Evolutionary conservation across 2,113 vertebrate species (phyloP), one percentile per base, ranked within the genome.

Genomic region (Scytalopus superciliaris): DNA sequence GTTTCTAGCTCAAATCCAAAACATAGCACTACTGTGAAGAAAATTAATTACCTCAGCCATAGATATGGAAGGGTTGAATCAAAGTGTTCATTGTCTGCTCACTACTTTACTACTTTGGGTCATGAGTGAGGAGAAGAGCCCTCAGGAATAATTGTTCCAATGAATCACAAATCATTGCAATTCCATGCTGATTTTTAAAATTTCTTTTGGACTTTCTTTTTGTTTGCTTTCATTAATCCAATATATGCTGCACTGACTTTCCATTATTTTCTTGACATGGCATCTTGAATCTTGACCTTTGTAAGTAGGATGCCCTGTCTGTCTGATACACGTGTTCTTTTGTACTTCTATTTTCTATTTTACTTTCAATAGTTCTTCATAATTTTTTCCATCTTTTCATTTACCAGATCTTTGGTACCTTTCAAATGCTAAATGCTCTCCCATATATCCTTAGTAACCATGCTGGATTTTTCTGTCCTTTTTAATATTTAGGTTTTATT

Each of bases 401-500:
- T 88, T 94, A 60, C 89, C 89, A 92, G 85, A 88, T 96, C 72
- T 77, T 95, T 95, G 92, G 87, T 97, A 81, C 94, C 93, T 98
- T 97, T 97, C 97, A 97, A 88, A 93, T 97, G 93, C 91, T 96
- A 97, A 97, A 94, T 96, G 91, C 90, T 96, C 28, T 95, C 93
- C 93, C 96, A 97, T 98, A 98, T 97, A 97, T 98, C 88, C 94
- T 97, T 95, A 95, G 97, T 96, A 97, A 96, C 95, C 96, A 96
- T 82, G 97, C 97, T 96, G 94, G 83, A 96, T 96, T 97, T 98
- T 97, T 96, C 97, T 98, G 96, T 98, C 97, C 97, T 97, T 97
- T 98, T 97, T 97, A 97, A 98, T 98, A 97, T 98, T 97, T 98
- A 97, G 97, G 89, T 97, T 98, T 98, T 98, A 98, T 98, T 98